Evolutionary conservation across 2,113 vertebrate species (phyloP), one percentile per base, ranked within the genome.

Genomic region (Cercopithecus mona): DNA sequence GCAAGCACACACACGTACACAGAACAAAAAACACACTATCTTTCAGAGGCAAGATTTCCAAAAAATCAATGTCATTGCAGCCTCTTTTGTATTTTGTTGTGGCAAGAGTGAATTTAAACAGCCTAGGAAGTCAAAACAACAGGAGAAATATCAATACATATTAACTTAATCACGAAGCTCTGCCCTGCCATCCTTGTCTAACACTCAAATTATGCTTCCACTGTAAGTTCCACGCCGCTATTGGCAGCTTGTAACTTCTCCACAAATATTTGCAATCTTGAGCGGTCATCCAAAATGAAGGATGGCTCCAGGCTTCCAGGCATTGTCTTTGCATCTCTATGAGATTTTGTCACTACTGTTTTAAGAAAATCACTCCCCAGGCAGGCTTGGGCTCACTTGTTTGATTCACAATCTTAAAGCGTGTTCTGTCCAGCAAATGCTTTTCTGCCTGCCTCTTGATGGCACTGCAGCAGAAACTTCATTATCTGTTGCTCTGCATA

Each of bases 61-160:
- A 93, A 97, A 97, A 98, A 99, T 98, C 98, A 97, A 98, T 98
- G 97, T 98, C 97, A 0, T 43, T 97, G 97, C 98, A 98, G 97
- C 96, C 97, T 98, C 97, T 98, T 99, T 98, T 98, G 98, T 98
- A 98, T 98, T 98, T 98, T 99, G 98, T 99, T 99, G 98, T 99
- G 98, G 99, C 98, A 99, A 98, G 98, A 88, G 96, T 98, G 98
- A 98, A 99, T 99, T 98, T 98, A 98, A 99, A 97, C 98, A 98
- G 98, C 96, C 97, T 97, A 97, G 66, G 92, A 98, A 98, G 98
- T 98, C 98, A 98, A 99, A 99, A 99, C 98, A 99, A 98, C 98
- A 93, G 97, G 98, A 98, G 97, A 98, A 99, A 98, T 98, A 98
- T 98, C 98, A 98, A 99, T 98, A 99, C 91, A 97, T 96, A 97